Conservation (phyloP, 2,113 vertebrate genomes). For the Arvicanthis niloticus region DNA sequence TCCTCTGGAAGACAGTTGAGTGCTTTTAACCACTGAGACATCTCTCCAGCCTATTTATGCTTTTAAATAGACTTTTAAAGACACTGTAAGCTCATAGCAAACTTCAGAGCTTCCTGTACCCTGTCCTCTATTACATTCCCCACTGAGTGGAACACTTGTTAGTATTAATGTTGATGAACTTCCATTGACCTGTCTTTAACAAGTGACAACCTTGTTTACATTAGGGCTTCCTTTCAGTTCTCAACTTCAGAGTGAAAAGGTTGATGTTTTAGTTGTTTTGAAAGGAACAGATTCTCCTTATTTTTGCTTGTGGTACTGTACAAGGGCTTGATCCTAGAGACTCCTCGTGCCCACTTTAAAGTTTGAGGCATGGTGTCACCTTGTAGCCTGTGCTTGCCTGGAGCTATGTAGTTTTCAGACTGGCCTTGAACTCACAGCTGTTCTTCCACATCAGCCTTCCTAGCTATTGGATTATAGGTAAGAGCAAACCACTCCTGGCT, state of each 20-base stretch:
- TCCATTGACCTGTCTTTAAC: background rate
- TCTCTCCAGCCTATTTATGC: no score
- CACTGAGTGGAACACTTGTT: background rate
- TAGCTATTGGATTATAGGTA: background rate
- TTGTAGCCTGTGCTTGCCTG: background rate
- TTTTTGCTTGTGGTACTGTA: background rate
- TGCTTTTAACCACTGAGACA: background rate
- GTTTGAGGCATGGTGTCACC: background rate
- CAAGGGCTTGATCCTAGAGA: background rate
- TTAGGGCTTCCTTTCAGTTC: background rate
- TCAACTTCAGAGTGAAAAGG: background rate
- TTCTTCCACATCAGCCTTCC: background rate
- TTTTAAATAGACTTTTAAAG: conserved; percentile 1
- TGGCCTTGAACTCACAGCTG: background rate
- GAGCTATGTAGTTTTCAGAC: background rate
- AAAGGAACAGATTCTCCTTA: background rate
- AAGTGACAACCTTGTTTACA: background rate
- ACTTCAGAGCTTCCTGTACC: background rate
- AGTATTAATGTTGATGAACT: background rate
- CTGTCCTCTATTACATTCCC: background rate
- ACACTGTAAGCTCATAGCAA: background rate
- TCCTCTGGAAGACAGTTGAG: background rate
- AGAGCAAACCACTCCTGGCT: background rate
- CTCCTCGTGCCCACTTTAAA: background rate
- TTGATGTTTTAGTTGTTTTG: conserved; percentile 16